Evolutionary conservation across 2,888 invertebrate species (phyloP).

Genomic region (Patella caerulea): DNA sequence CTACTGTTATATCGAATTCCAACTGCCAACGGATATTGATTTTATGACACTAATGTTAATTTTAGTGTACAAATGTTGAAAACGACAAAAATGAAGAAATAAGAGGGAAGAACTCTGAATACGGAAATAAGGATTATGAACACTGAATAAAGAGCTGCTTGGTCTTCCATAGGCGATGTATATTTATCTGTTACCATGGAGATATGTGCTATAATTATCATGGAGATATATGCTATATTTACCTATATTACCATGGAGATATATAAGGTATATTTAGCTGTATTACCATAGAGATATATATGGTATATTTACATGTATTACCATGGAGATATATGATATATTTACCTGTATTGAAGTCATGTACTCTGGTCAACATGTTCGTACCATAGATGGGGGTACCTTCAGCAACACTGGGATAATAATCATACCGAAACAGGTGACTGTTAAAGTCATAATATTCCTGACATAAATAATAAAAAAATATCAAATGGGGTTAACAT

Average conservation of each 20-base stretch:
- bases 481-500: neutral
- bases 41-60: too few relatives aligned
- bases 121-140: too few relatives aligned
- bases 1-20: too few relatives aligned
- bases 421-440: constrained; percentile 45
- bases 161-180: too few relatives aligned
- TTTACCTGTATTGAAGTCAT: constrained; percentile 53
- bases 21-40: too few relatives aligned
- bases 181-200: too few relatives aligned
- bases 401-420: constrained; percentile 26
- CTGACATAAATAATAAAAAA: constrained; percentile 27
- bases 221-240: neutral
- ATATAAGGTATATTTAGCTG: constrained; percentile 35
- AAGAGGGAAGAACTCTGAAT: too few relatives aligned
- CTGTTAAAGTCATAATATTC: constrained; percentile 48
- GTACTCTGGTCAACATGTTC: constrained; percentile 40
- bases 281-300: constrained; percentile 19
- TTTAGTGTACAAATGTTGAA: too few relatives aligned
- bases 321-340: neutral
- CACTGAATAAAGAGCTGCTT: too few relatives aligned
- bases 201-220: too few relatives aligned
- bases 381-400: constrained; percentile 31
- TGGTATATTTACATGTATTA: constrained; percentile 41
- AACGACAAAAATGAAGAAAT: too few relatives aligned
- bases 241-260: constrained; percentile 38